Evolutionary conservation across 2,113 vertebrate genomes (phyloP), one percentile per base, ranked within the genome.

Genomic region (Anguilla rostrata): DNA sequence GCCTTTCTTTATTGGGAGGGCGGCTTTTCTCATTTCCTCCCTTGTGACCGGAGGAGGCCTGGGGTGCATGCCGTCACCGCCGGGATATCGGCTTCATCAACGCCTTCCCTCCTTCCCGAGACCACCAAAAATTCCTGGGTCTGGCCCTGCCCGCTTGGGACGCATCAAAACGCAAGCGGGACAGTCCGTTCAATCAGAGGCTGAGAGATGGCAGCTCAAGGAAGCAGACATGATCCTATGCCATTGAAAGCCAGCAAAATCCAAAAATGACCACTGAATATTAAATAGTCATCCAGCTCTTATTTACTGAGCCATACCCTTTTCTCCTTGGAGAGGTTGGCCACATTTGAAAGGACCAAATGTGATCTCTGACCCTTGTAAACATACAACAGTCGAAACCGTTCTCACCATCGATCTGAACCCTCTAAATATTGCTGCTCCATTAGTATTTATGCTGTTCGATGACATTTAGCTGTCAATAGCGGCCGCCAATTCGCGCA

Each of bases 21-120:
- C 20, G 29, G 29, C 34, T 57, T 83, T 56, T 49, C 60, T 83
- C 14, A 78, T 86, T 75, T 75, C 81, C 86, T 71, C 81, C 86
- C 86, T 75, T 81, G 15, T 82, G 81, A 53, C 81, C 29, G 5
- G 41, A 49, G 26, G 41, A 81, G 40, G 41, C 60, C 53, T 40
- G 40, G 29, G 81, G 66, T 46, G 29, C 49, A 9, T 49, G 16
- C 29, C 81, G 34, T 86, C 86, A 75, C 57, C 11, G n/a, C 2
- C 57, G 15, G 81, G 86, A 86, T 75, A 78, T 78, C 86, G 49
- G 80, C 26, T 6, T 43, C 57, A 81, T 41, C 56, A 56, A 43
- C 14, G 12, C 39, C 49, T 78, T 1, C 22, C 34, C 39, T 78
- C 84, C 49, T 85, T 60, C 84, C 84, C 39, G 5, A 41, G 5